Base-by-base conservation (phyloP, 2,888 invertebrate species). In the Philaethria dido region DNA sequence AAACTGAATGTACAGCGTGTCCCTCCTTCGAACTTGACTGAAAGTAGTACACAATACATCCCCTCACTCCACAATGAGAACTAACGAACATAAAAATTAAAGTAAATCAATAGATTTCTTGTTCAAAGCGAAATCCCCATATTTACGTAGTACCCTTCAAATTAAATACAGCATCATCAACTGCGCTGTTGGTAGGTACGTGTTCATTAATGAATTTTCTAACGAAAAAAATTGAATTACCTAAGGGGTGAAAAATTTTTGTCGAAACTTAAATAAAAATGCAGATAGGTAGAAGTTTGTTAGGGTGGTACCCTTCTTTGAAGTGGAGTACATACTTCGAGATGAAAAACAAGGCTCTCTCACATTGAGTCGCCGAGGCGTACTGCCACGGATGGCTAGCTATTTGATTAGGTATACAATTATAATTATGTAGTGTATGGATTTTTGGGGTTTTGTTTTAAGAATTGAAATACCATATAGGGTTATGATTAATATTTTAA, bases 211-310 rank as follows among this genome's bases (percentile, higher is more conserved):
- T 85, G 84, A 85, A 85, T 85, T 82, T 79, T 75, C 72, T 75
- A 74, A 78, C 77, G 78, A 77, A 79, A 83, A 80, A 83, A 82
- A 83, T 86, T 85, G 79, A 83, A 88, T 87, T 85, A n/a, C n/a
- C n/a, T n/a, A 83, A 83, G 85, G 85, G 88, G 84, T 84, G 82
- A 84, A 80, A 83, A 85, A 83, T 83, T 87, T 87, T 87, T 84
- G 83, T 79, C 82, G 87, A 88, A 90, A 89, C 90, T 91, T 89
- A 88, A 89, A 89, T 89, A 88, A 90, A 90, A 90, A 91, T 85
- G 82, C 82, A 82, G 83, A 84, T 84, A 81, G 84, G 81, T 82
- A 79, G 78, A 84, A 83, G 80, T 82, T 82, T 79, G 79, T 75
- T 83, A 82, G 87, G 84, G 84, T 79, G 75, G 72, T 66, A 80